A percentile compares a stretch with the other conserved stretches of the same genome.
phyloP scores from a whole-genome alignment of 2,797 vertebrate genomes.

The Periophthalmus magnuspinnatus region DNA sequence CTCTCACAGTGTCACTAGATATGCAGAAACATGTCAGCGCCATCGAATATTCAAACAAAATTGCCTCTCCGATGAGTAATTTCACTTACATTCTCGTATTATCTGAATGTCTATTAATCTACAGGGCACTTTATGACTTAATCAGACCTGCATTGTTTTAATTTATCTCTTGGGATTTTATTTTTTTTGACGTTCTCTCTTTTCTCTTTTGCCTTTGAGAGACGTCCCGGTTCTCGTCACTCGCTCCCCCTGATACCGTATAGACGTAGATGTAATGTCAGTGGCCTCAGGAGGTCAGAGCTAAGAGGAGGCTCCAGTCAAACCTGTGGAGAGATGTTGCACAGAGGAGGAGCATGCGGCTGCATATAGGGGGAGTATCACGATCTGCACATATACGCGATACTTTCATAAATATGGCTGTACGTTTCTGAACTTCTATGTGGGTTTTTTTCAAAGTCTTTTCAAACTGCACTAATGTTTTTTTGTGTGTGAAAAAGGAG shows the following conservation, averaged over 20 bases:
- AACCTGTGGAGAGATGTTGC: slow-evolving; percentile 45
- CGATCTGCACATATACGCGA: not conserved
- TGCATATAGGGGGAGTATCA: not conserved
- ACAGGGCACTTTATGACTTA: slow-evolving; percentile 24
- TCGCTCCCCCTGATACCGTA: slow-evolving; percentile 12
- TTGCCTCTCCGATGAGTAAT: slow-evolving; percentile 5
- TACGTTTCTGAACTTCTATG: not conserved
- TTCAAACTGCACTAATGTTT: too few species aligned
- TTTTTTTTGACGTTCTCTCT: slow-evolving; percentile 30
- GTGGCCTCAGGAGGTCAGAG: slow-evolving; percentile 51
- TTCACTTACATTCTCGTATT: not conserved
- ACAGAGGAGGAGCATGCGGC: slow-evolving; percentile 10
- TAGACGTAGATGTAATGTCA: slow-evolving; percentile 28
- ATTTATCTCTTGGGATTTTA: slow-evolving; percentile 50
- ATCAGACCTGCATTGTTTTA: slow-evolving; percentile 32
- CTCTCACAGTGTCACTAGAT: slow-evolving; percentile 22
- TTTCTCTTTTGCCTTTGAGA: slow-evolving; percentile 51
- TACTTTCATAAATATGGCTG: not conserved
- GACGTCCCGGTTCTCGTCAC: slow-evolving; percentile 14
- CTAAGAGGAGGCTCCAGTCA: slow-evolving; percentile 54
- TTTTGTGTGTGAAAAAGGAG: not conserved
- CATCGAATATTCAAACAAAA: slow-evolving; percentile 24
- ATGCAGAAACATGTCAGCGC: slow-evolving; percentile 31
- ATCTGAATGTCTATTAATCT: slow-evolving; percentile 3
- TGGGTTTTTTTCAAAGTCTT: not conserved